Percentiles rank a stretch among this genome's conserved stretches.
These are phyloP conservation scores for Terrapene triunguis DNA, from an alignment of 2,113 vertebrate species.

Conservation along the genomic window DNA sequence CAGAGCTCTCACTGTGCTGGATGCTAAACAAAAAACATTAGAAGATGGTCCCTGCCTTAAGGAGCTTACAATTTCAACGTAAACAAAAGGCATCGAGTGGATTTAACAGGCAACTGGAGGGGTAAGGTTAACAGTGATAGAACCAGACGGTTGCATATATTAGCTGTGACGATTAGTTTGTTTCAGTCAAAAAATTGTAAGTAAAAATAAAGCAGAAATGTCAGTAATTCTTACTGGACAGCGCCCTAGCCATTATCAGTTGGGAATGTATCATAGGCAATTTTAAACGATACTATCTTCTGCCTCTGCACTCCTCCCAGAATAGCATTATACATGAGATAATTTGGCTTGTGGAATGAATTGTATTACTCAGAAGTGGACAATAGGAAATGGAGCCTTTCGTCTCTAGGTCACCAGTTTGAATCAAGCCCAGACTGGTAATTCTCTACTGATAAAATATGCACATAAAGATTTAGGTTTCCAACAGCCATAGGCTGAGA, in stretches of 20 bases:
- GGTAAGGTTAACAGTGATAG: neutral
- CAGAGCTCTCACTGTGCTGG: neutral
- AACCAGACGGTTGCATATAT: neutral
- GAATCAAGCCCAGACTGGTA: neutral
- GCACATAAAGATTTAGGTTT: neutral
- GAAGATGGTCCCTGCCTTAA: neutral
- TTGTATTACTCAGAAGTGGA: neutral
- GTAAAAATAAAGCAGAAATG: neutral
- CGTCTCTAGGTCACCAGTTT: rapidly evolving
- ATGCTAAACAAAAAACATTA: neutral
- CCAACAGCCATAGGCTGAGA: neutral
- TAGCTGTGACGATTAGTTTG: neutral
- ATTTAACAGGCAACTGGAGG: neutral
- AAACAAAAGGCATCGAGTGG: neutral
- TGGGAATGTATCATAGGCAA: neutral
- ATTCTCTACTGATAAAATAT: neutral
- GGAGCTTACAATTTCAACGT: conserved; percentile 21
- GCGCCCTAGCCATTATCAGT: rapidly evolving
- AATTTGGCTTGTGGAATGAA: neutral
- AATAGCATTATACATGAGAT: neutral
- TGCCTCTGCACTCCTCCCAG: neutral
- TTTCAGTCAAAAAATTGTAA: neutral
- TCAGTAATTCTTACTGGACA: rapidly evolving
- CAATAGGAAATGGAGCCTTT: neutral
- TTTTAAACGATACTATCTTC: neutral